Base-by-base conservation (phyloP, 2,797 vertebrate genomes). In the Steatocranus sp. region DNA sequence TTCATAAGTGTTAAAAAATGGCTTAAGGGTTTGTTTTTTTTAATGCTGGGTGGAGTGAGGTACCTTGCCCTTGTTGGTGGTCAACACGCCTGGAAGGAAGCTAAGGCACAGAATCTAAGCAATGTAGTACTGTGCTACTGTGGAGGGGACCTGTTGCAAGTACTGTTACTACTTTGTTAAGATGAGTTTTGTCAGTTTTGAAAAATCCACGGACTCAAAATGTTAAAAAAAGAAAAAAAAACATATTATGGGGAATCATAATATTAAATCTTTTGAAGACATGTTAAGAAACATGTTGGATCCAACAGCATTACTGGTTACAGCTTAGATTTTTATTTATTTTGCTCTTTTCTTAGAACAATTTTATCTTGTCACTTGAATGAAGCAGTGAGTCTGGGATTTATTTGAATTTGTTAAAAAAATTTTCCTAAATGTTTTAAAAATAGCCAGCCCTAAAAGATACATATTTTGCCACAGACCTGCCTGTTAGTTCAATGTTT, bases 171-270 rank as follows among this genome's bases (percentile, higher is more conserved):
- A 73, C 17, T 73, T 48, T 10, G 25, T 11, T 30, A 30, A 73
- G 23, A 2, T 30, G 66, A 25, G 17, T 11, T 73, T 30, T 48
- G 12, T 32, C n/a, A 5, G 70, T 12, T 73, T 68, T 68, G 63
- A 7, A 17, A 43, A 8, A 17, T 18, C 1, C 4, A 25, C 0
- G 0, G 0, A 70, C 5, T 46, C 7, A 23, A 70, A 70, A 46
- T 70, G 66, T 12, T 5, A 63, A 36, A 38, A 63, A 63, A 38
- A 5, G 0, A 2, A 9, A 63, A 10, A 15, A 17, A 43, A 46
- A 7, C 23, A 1, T 1, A 5, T 41, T 70, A 27, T 18, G 10
- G 15, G 0, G 15, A 48, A 70, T 70, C 23, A 5, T 70, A 1
- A 1, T 27, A 46, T 46, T 2, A 46, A 11, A 46, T 27, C 23